Evolutionary conservation across 2,888 invertebrate species (phyloP).

Genomic region (Pseudanteris insignis): DNA sequence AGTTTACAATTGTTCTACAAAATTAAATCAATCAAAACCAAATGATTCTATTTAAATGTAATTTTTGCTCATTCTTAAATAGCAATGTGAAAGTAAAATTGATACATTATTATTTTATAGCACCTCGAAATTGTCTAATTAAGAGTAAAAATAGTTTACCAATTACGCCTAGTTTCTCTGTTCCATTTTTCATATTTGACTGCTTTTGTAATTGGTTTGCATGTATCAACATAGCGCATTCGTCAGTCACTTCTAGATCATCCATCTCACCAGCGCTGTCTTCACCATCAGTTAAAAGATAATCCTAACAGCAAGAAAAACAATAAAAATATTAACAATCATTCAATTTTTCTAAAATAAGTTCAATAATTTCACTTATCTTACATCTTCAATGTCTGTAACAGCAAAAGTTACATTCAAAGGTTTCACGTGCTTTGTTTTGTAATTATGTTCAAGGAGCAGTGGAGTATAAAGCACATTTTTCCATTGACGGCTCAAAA

Average conservation of each 20-base stretch:
- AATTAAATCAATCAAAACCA: too few relatives aligned
- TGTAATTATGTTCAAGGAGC: conserved; percentile 87
- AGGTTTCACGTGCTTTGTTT: conserved; percentile 82
- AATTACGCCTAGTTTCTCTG: conserved; percentile 58
- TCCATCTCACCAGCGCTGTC: conserved; percentile 70
- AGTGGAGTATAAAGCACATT: conserved; percentile 93
- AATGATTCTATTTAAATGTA: too few relatives aligned
- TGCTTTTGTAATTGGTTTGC: conserved; percentile 65
- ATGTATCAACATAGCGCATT: conserved; percentile 76
- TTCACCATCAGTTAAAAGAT: conserved; percentile 73
- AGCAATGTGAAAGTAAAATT: background rate
- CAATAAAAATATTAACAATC: too few relatives aligned
- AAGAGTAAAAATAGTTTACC: too few relatives aligned
- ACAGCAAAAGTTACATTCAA: conserved; percentile 90
- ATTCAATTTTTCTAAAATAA: too few relatives aligned
- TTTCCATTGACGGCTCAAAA: conserved; percentile 96
- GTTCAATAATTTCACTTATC: too few relatives aligned
- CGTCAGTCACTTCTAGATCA: conserved; percentile 77
- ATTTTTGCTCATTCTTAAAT: too few relatives aligned
- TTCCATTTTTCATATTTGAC: conserved; percentile 55
- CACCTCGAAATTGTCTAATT: too few relatives aligned
- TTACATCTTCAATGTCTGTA: conserved; percentile 83
- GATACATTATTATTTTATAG: too few relatives aligned
- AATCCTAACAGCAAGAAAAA: too few relatives aligned
- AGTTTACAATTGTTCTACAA: too few relatives aligned